phyloP scores from a whole-genome alignment of 2,113 vertebrate genomes.

The Stegastes partitus region DNA sequence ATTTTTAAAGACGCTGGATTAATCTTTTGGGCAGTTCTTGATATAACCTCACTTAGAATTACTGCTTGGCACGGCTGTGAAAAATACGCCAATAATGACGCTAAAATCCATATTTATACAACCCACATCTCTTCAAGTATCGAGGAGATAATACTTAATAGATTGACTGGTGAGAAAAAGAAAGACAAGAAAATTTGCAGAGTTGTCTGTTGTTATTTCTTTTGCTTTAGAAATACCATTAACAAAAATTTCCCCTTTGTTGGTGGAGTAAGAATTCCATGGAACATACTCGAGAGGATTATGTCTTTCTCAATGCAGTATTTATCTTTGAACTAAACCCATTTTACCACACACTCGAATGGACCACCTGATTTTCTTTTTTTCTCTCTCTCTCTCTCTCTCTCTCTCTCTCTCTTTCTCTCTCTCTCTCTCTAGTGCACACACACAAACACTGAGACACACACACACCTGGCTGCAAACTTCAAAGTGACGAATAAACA shows the following conservation, averaged over 20 bases:
- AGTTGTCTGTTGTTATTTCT: conserved; percentile 9
- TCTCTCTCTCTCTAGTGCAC: not conserved
- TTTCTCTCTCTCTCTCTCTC: no score
- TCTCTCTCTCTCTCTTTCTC: no score
- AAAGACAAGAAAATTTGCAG: conserved; percentile 27
- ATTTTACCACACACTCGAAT: conserved; percentile 7
- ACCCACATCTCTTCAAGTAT: conserved; percentile 49
- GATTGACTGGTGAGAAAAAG: conserved; percentile 59
- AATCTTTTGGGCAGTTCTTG: not conserved
- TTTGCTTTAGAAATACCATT: conserved; percentile 21
- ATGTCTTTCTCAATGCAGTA: conserved; percentile 40
- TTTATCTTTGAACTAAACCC: conserved; percentile 56
- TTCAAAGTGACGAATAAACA: conserved; percentile 46
- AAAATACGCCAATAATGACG: conserved; percentile 13
- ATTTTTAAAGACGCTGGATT: not conserved
- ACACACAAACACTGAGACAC: conserved; percentile 6
- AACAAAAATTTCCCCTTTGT: conserved; percentile 52
- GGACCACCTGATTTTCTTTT: conserved; percentile 12
- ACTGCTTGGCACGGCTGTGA: not conserved
- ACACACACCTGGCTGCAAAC: conserved; percentile 44
- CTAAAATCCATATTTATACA: conserved; percentile 47
- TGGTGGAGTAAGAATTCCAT: conserved; percentile 31
- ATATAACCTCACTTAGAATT: conserved; percentile 10
- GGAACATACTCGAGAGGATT: conserved; percentile 46
- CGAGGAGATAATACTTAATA: conserved; percentile 28